Evolutionary conservation across 2,113 vertebrate genomes (phyloP), one percentile per base, ranked within the genome.

Genomic region (Lepisosteus oculatus): DNA sequence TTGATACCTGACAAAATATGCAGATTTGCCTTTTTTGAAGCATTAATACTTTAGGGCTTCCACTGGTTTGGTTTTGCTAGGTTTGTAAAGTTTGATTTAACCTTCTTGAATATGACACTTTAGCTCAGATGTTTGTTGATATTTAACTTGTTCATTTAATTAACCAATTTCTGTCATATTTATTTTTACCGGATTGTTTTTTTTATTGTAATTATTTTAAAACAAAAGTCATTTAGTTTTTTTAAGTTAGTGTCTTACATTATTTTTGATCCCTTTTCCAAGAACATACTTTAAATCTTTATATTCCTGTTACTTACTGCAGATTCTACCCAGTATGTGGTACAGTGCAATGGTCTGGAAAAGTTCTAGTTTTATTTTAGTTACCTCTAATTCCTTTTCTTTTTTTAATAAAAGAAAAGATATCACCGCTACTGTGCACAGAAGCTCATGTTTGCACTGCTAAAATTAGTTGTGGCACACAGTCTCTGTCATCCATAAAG

Each of bases 111-210:
- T 75, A 57, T 79, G 85, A 81, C 77, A 81, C 64, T 80, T 76
- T 73, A 81, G 69, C 68, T 61, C 9, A 70, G 47, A 56, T 6
- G 65, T 54, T 69, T 82, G 86, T 89, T 91, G 84, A 87, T 85
- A 81, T 87, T 91, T 84, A 82, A 84, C 80, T 81, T 86, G 61
- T 80, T 79, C 88, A 84, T 92, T 84, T 82, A 86, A 87, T 92
- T 92, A 90, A 92, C 80, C 84, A 75, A 83, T 76, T 85, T 78
- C 82, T 85, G 85, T 91, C 90, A 79, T 91, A 90, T 98, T 98
- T 98, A 97, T 97, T 96, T 95, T 84, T 90, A 67, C 72, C 55
- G 77, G 82, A 74, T 84, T 85, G 77, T 63, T 73, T 84, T 76
- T 75, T 72, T 73, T 80, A 74, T 79, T 77, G 74, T 56, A 77